Conservation (phyloP, 2,113 vertebrate species). For the Buteo buteo region DNA sequence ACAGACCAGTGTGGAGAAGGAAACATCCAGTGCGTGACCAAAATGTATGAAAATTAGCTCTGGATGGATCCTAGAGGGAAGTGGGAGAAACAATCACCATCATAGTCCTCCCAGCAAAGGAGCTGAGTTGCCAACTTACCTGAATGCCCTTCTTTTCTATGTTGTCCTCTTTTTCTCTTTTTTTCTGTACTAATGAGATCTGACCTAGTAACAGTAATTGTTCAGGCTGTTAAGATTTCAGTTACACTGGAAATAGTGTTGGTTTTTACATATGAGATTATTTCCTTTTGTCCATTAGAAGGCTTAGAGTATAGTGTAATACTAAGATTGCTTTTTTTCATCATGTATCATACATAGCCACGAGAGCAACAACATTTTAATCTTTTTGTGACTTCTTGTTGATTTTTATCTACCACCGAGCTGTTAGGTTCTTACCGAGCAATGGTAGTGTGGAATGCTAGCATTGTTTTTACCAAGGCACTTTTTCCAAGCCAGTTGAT, state of each 20-base stretch:
- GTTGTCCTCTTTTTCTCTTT: neutral
- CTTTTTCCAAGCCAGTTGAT: neutral
- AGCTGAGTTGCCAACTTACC: neutral
- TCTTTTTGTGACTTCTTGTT: neutral
- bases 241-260: neutral
- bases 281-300: neutral
- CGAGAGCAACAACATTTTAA: neutral
- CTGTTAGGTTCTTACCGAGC: neutral
- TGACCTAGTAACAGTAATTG: neutral
- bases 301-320: neutral
- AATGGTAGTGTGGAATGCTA: neutral
- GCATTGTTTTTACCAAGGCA: neutral
- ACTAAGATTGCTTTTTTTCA: neutral
- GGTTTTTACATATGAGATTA: neutral
- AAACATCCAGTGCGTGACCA: neutral
- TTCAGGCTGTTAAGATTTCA: neutral
- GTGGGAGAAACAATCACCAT: neutral
- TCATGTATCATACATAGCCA: neutral
- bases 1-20: neutral
- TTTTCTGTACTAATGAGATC: neutral
- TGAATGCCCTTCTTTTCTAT: neutral
- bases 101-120: neutral
- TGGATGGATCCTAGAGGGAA: neutral
- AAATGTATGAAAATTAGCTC: neutral
- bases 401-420: neutral